Conservation (phyloP, 2,113 vertebrate genomes). For the Entelurus aequoreus region DNA sequence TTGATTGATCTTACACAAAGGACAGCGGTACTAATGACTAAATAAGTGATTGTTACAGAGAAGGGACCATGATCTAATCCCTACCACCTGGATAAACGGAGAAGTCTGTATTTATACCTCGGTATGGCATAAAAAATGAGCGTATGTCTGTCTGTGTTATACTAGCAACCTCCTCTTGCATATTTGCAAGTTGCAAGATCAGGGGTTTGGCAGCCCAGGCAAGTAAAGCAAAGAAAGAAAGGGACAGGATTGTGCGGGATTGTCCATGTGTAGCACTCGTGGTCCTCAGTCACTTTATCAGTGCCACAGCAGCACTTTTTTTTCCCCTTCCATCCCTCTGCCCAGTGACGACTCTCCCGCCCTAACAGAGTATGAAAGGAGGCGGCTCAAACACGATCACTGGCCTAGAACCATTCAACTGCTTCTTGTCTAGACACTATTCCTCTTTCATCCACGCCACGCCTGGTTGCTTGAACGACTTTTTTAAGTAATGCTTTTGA, state of each 20-base stretch:
- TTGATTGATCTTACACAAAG: too few relatives aligned
- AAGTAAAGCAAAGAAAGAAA: slow-evolving; percentile 54
- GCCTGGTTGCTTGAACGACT: not conserved
- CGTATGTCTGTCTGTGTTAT: not conserved
- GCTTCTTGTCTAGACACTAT: slow-evolving; percentile 48
- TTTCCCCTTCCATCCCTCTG: slow-evolving; percentile 53
- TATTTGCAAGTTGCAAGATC: slow-evolving; percentile 35
- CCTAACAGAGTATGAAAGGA: slow-evolving; percentile 48
- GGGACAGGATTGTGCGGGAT: slow-evolving; percentile 59
- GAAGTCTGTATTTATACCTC: too few relatives aligned
- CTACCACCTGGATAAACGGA: too few relatives aligned
- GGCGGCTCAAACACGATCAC: slow-evolving; percentile 53
- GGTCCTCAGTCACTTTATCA: slow-evolving; percentile 71
- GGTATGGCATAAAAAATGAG: too few relatives aligned
- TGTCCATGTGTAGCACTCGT: slow-evolving; percentile 64
- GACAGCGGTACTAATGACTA: too few relatives aligned
- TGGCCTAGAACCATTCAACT: slow-evolving; percentile 12
- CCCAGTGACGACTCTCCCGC: slow-evolving; percentile 48
- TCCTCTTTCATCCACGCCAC: slow-evolving; percentile 13
- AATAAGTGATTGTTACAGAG: too few relatives aligned
- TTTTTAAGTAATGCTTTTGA: too few relatives aligned
- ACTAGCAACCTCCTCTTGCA: not conserved
- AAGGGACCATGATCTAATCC: too few relatives aligned
- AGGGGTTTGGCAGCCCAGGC: slow-evolving; percentile 48
- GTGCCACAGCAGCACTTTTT: slow-evolving; percentile 59